A percentile compares a stretch with the other conserved stretches of the same genome.
These are phyloP conservation scores for Nudaria mundana DNA, from an alignment of 2,888 invertebrate species.

Conservation along the genomic window DNA sequence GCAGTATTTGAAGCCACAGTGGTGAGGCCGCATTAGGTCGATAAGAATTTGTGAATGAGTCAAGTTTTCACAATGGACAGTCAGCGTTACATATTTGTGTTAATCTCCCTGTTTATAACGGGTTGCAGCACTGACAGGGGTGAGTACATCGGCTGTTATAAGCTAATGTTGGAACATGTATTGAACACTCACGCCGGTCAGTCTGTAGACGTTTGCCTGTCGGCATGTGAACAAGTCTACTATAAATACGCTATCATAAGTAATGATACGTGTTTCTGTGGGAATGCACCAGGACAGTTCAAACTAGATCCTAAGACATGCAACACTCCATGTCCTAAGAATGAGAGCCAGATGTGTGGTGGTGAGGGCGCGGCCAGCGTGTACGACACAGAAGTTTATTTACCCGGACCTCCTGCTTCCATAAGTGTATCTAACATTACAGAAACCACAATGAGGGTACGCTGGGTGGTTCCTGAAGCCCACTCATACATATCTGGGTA, in stretches of 20 bases:
- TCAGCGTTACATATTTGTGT: slow-evolving; percentile 33
- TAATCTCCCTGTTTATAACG: slow-evolving; percentile 35
- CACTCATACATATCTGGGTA: slow-evolving; percentile 78
- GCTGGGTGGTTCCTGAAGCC: slow-evolving; percentile 82
- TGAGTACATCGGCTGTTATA: slow-evolving; percentile 69
- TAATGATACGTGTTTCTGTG: slow-evolving; percentile 71
- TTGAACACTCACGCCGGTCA: slow-evolving; percentile 72
- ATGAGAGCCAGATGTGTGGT: slow-evolving; percentile 84
- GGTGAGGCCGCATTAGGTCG: slow-evolving; percentile 32
- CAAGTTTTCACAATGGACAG: slow-evolving; percentile 58
- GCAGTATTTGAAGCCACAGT: slow-evolving; percentile 12
- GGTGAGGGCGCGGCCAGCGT: slow-evolving; percentile 84
- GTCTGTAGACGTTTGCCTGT: slow-evolving; percentile 69
- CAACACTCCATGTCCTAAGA: slow-evolving; percentile 81
- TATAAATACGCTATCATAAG: slow-evolving; percentile 71
- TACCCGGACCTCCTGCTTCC: slow-evolving; percentile 86
- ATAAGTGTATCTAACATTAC: slow-evolving; percentile 81
- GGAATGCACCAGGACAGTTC: slow-evolving; percentile 65
- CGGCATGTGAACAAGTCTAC: slow-evolving; percentile 70
- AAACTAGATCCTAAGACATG: slow-evolving; percentile 71
- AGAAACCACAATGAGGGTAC: slow-evolving; percentile 82
- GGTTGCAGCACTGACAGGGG: slow-evolving; percentile 54
- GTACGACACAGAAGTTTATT: slow-evolving; percentile 83
- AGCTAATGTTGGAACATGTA: slow-evolving; percentile 51
- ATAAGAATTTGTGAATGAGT: slow-evolving; percentile 40